phyloP scores from a whole-genome alignment of 2,888 invertebrate genomes.

The Sceliomorpha sp. region DNA sequence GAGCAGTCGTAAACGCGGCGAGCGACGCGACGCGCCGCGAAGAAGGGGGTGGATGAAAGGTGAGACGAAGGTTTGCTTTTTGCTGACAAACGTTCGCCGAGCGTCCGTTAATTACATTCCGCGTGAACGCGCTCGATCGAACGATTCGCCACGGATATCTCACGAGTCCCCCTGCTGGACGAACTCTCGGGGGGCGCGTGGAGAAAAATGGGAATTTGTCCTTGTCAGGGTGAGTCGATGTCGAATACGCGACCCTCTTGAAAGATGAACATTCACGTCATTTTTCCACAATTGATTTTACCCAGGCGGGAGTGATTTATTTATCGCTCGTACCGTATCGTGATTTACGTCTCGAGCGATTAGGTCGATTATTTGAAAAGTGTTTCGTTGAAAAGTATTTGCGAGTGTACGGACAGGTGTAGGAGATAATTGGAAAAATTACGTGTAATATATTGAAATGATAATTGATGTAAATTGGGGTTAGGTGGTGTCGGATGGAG shows the following conservation, averaged over 20 bases:
- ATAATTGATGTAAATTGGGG: too few relatives aligned
- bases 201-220: constrained; percentile 43
- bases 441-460: too few relatives aligned
- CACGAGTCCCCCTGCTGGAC: constrained; percentile 10
- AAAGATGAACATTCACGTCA: constrained; percentile 9
- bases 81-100: constrained; percentile 48
- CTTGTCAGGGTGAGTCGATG: constrained; percentile 34
- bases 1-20: constrained; percentile 15
- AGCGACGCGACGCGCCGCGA: background rate
- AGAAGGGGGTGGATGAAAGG: constrained; percentile 11
- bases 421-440: too few relatives aligned
- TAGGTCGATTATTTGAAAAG: too few relatives aligned
- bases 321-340: too few relatives aligned
- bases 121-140: constrained; percentile 65
- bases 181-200: constrained; percentile 2
- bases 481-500: too few relatives aligned
- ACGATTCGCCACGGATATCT: constrained; percentile 63
- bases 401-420: too few relatives aligned
- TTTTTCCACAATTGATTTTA: constrained; percentile 14
- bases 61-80: constrained; percentile 31
- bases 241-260: constrained; percentile 17
- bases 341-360: too few relatives aligned
- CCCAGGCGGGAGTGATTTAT: constrained; percentile 12
- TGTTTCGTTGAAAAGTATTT: too few relatives aligned
- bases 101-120: constrained; percentile 73